Evolutionary conservation across 1,140 invertebrate species (phyloP).

Genomic region (Eriocheir sinensis): DNA sequence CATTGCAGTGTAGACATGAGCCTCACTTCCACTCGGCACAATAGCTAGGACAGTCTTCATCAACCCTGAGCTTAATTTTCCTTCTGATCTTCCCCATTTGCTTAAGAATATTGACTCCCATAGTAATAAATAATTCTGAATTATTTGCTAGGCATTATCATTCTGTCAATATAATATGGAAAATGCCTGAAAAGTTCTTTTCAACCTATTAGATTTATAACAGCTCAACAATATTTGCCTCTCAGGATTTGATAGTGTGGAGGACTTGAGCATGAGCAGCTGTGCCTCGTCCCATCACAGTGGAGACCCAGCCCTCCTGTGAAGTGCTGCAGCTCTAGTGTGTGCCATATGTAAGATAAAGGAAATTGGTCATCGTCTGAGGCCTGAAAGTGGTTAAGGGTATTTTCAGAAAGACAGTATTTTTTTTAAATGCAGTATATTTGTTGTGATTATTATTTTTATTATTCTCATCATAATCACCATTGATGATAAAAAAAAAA

Average conservation of each 20-base stretch:
- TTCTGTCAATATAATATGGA: no score
- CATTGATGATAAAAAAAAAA: neutral
- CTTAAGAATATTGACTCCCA: no score
- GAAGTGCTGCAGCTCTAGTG: neutral
- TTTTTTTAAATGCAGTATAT: neutral
- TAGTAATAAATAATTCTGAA: no score
- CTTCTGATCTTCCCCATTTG: no score
- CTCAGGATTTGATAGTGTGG: slow-evolving; percentile 70
- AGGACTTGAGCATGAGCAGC: slow-evolving; percentile 72
- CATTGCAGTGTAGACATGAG: no score
- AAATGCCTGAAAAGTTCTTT: no score
- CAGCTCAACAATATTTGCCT: neutral
- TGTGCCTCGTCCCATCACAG: slow-evolving; percentile 70
- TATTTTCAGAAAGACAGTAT: neutral
- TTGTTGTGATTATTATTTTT: no score
- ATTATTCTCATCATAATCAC: slow-evolving; percentile 18
- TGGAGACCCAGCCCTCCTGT: slow-evolving; percentile 67
- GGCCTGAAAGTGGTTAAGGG: neutral
- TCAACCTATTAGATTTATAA: no score
- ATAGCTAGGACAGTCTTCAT: no score
- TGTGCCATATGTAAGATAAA: neutral
- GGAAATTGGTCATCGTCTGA: neutral
- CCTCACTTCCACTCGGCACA: no score
- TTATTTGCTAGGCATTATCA: no score
- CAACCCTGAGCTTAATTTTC: no score